Percentiles rank a stretch among this genome's conserved stretches.
These are phyloP conservation scores for Meandrina meandrites DNA, from an alignment of 92 coral and sea anemone species.

Conservation along the genomic window DNA sequence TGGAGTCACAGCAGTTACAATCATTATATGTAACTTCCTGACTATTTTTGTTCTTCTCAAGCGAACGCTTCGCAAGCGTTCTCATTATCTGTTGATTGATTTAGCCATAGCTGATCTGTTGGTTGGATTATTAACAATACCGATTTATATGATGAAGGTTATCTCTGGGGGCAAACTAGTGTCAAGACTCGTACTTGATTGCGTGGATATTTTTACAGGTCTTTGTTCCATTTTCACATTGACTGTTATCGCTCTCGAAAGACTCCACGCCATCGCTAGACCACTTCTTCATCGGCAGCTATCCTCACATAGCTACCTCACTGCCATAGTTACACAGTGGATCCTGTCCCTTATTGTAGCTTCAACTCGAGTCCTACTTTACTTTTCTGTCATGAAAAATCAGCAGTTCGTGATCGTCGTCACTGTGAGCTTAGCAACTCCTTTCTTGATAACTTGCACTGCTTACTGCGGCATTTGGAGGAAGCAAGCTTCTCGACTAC, in stretches of 20 bases:
- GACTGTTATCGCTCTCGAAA: slow-evolving; percentile 54
- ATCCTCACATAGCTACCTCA: not conserved
- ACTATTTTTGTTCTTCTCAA: slow-evolving; percentile 27
- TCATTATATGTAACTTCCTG: slow-evolving; percentile 42
- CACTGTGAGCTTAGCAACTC: not conserved
- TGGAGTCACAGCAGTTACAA: slow-evolving; percentile 37
- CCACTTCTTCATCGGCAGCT: slow-evolving; percentile 55
- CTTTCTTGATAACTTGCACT: not conserved
- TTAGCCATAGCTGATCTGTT: slow-evolving; percentile 67
- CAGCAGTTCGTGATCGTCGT: not conserved
- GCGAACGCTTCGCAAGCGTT: slow-evolving; percentile 46
- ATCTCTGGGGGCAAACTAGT: not conserved
- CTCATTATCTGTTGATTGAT: slow-evolving; percentile 45
- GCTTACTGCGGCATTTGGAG: slow-evolving; percentile 25
- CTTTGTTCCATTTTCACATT: slow-evolving; percentile 50
- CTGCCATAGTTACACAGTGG: slow-evolving; percentile 57
- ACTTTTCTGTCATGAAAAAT: not conserved
- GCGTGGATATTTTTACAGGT: slow-evolving; percentile 58
- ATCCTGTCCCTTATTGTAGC: not conserved
- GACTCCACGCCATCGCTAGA: slow-evolving; percentile 55
- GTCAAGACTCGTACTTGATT: not conserved
- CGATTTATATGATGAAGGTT: slow-evolving; percentile 20
- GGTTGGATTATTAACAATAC: slow-evolving; percentile 53
- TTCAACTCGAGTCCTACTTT: not conserved
- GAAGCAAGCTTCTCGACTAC: not conserved